Percentiles rank a stretch among this genome's conserved stretches.
Evolutionary conservation across 2,113 vertebrate genomes (phyloP).

Genomic region (Daubentonia madagascariensis): DNA sequence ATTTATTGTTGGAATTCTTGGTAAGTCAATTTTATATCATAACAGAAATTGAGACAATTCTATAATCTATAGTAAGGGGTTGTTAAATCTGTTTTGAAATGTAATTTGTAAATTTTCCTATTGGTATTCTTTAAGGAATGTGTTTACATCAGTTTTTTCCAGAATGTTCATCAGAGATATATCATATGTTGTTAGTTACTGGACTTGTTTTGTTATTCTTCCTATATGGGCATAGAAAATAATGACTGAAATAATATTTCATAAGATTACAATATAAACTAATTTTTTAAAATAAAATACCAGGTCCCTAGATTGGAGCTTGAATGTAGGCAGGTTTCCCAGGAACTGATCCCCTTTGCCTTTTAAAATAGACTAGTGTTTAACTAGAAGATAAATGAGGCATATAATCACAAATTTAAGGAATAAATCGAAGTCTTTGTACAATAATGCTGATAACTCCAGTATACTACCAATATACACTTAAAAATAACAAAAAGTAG

Average conservation of each 20-base stretch:
- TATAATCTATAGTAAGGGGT: not conserved
- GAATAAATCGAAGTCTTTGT: not conserved
- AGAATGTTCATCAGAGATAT: not conserved
- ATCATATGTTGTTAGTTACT: not conserved
- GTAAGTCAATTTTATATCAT: not conserved
- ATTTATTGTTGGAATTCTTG: not conserved
- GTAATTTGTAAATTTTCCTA: not conserved
- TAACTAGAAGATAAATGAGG: not conserved
- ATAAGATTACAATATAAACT: constrained; percentile 24
- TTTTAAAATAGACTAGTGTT: not conserved
- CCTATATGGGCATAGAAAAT: not conserved
- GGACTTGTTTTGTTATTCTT: not conserved
- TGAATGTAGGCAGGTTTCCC: not conserved
- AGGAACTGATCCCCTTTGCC: not conserved
- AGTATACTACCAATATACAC: not conserved
- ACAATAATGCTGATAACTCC: not conserved
- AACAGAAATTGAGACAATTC: not conserved
- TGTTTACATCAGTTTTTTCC: not conserved
- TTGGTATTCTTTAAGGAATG: not conserved
- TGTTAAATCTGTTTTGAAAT: not conserved
- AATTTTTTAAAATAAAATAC: not conserved
- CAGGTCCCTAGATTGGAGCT: not conserved
- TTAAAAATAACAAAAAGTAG: not conserved
- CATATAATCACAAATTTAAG: not conserved
- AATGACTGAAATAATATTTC: constrained; percentile 28